Evolutionary conservation across 2,113 vertebrate species (phyloP).

Genomic region (Progne subis): DNA sequence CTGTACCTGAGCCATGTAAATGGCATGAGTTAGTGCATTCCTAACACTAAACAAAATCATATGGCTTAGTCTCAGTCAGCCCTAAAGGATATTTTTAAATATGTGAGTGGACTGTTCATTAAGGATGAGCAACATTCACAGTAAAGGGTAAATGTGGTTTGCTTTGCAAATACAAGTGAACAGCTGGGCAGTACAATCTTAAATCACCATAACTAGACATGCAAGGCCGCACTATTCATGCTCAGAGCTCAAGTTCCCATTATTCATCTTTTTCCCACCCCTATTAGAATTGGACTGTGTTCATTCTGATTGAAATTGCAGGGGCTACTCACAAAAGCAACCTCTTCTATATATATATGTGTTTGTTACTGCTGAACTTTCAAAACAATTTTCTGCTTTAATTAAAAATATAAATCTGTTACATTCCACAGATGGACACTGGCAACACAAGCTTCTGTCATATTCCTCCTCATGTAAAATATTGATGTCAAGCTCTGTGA

Average conservation of each 20-base stretch:
- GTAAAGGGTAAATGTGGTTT: not conserved
- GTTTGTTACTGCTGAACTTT: not conserved
- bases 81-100: not conserved
- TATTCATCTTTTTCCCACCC: not conserved
- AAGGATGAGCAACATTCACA: not conserved
- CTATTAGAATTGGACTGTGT: not conserved
- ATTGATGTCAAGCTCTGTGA: not conserved
- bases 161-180: not conserved
- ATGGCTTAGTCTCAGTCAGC: not conserved
- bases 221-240: not conserved
- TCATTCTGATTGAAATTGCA: not conserved
- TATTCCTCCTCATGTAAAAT: slow-evolving; percentile 4
- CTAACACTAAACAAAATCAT: not conserved
- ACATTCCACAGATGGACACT: not conserved
- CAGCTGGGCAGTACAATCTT: not conserved
- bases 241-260: not conserved
- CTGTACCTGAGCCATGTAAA: not conserved
- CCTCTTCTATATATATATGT: not conserved
- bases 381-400: not conserved
- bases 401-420: slow-evolving; percentile 15
- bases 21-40: not conserved
- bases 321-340: not conserved
- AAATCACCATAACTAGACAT: not conserved
- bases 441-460: not conserved
- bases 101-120: not conserved